Base-by-base conservation (phyloP, 2,797 vertebrate species). In the Moxostoma hubbsi region DNA sequence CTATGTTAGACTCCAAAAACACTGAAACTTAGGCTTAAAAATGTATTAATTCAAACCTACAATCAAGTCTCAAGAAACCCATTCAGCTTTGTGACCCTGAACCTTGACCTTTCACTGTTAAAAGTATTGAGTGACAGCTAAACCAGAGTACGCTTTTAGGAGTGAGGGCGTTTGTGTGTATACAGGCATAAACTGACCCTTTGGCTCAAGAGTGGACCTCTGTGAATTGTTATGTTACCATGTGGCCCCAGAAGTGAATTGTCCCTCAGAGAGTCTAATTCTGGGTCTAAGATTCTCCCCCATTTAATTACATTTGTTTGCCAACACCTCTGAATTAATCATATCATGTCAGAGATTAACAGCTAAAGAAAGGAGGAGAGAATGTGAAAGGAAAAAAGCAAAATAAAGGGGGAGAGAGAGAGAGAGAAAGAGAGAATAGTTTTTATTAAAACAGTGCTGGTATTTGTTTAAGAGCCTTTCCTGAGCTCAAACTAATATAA, bases 91-190 rank as follows among this genome's bases (percentile, higher is more conserved):
- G 88, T 92, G 90, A 92, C 92, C 91, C 92, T 90, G 90, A 92
- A 91, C 92, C 89, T 90, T 92, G 89, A 91, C 93, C 91, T 90
- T 84, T 91, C 87, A 93, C 92, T 90, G 88, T 92, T 94, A 90
- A 92, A 91, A 91, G 89, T 87, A 89, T 88, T 93, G 93, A 94
- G 89, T 93, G 93, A 93, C 93, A 93, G 92, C 89, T 91, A 49
- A 73, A 59, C 72, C 75, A 45, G 63, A 67, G 50, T 6, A 51
- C 11, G 54, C n/a, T 54, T 43, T 45, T 7, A n/a, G 16, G 71
- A 62, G 5, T 75, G 47, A 61, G 46, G 63, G 58, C 24, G 24
- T 24, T 24, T 63, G 72, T 63, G 47, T 51, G 45, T 73, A 11
- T 49, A 24, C 10, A 46, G 13, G 62, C 36, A 4, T 13, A 64